phyloP scores from a whole-genome alignment of 2,888 invertebrate species.

The Xestia c-nigrum region DNA sequence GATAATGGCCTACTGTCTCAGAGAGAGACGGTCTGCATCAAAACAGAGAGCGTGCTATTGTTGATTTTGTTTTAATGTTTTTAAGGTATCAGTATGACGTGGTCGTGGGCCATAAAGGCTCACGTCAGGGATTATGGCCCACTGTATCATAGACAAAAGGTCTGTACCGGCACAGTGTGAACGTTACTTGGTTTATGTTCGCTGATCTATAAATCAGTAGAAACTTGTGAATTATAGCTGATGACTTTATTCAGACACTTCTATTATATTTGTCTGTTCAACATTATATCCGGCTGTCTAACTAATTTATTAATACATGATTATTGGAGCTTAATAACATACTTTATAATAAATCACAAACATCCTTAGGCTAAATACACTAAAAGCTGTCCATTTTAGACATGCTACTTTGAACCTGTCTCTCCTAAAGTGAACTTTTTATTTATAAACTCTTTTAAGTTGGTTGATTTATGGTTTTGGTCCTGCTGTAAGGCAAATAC shows the following conservation, averaged over 20 bases:
- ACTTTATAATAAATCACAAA: constrained; percentile 51
- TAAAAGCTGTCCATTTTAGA: constrained; percentile 40
- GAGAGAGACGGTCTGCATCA: not conserved
- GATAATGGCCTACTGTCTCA: not conserved
- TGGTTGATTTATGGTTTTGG: constrained; percentile 68
- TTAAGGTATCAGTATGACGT: not conserved
- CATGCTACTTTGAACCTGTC: constrained; percentile 51
- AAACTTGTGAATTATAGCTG: constrained; percentile 9
- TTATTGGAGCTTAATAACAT: constrained; percentile 40
- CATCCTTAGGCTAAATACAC: constrained; percentile 48
- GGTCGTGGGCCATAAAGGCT: not conserved
- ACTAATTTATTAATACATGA: constrained; percentile 49
- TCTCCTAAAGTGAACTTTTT: constrained; percentile 58
- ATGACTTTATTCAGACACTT: constrained; percentile 19
- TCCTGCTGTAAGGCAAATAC: constrained; percentile 63
- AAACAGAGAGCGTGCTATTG: constrained; percentile 21
- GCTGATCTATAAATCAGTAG: not conserved
- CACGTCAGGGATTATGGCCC: not conserved
- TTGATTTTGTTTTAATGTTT: constrained; percentile 26
- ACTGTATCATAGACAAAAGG: not conserved
- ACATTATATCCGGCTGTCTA: constrained; percentile 26
- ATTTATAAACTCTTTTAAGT: constrained; percentile 62
- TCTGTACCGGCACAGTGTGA: not conserved
- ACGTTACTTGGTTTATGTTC: not conserved
- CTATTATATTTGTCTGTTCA: constrained; percentile 11